Evolutionary conservation across 2,888 invertebrate genomes (phyloP).

Genomic region (Marasmarcha lunaedactyla): DNA sequence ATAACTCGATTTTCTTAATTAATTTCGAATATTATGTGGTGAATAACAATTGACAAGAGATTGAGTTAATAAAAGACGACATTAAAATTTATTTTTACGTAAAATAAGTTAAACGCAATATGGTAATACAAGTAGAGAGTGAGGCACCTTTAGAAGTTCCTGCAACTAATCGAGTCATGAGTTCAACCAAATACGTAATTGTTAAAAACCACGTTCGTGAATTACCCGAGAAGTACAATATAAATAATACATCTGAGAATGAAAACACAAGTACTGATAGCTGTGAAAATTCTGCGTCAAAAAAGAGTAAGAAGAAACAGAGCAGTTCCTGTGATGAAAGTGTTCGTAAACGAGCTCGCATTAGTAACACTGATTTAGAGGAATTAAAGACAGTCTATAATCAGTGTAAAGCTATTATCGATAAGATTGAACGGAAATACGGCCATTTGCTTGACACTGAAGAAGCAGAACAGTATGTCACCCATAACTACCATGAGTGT

Average conservation of each 20-base stretch:
- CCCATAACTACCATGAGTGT: conserved; percentile 24
- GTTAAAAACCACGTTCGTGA: conserved; percentile 36
- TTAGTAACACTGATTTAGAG: conserved; percentile 33
- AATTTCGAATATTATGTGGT: no score
- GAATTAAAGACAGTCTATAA: conserved; percentile 40
- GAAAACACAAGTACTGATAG: conserved; percentile 8
- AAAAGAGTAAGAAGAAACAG: conserved; percentile 3
- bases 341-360: conserved; percentile 12
- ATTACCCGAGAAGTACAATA: conserved; percentile 11
- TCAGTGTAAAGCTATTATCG: conserved; percentile 42
- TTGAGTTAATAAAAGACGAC: no score
- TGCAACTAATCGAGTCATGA: conserved; percentile 9
- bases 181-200: conserved; percentile 19
- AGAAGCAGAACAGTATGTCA: conserved; percentile 11
- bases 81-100: no score
- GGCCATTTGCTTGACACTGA: conserved; percentile 40
- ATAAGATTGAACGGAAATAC: conserved; percentile 48
- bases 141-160: conserved; percentile 23
- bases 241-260: no score
- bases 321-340: no score
- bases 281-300: conserved; percentile 6
- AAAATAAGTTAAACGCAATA: no score
- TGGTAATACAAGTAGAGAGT: conserved; percentile 33
- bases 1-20: no score
- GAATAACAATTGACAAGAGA: no score